Base-by-base conservation (phyloP, 1,140 invertebrate genomes). In the Orussus abietinus region DNA sequence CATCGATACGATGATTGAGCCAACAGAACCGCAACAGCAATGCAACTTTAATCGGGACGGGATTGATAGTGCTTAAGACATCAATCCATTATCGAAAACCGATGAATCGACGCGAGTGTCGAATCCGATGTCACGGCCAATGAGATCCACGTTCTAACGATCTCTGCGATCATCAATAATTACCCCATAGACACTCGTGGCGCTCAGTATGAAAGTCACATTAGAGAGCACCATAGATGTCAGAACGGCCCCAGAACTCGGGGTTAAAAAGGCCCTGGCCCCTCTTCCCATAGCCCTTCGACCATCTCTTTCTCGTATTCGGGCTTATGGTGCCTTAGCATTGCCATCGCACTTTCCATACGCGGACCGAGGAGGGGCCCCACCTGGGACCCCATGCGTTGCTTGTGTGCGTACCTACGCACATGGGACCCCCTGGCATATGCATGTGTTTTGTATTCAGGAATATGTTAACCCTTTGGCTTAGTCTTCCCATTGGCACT, bases 381-480 rank as follows among this genome's bases (percentile, higher is more conserved):
- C 66, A 69, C 55, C 59, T 66, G 62, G 65, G 47, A 54, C 41
- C 66, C 55, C 49, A 47, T 57, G 50, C 56, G 29, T 38, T 39
- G 15, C 45, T 51, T 57, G 53, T 55, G 53, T 52, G 46, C 42
- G 45, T 49, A 47, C 55, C 53, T 55, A 53, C 51, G 47, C 56
- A 60, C 57, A 57, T 53, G 57, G 55, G 55, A 58, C 57, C 51
- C 49, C 48, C 51, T 54, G 34, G 46, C 60, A 65, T 63, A 59
- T 64, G 62, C 66, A 66, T 66, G 56, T 38, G 58, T 66, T 69
- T 68, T 62, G 53, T 67, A 66, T 62, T 66, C 62, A 54, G 45
- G 60, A 70, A 70, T 73, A 70, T 65, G 60, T 69, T 70, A 74
- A 74, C 69, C 70, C 69, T 69, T 73, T 64, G 40, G 63, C 49